A percentile compares a stretch with the other conserved stretches of the same genome.
phyloP scores from a whole-genome alignment of 2,888 invertebrate genomes.

The Urechis unicinctus region DNA sequence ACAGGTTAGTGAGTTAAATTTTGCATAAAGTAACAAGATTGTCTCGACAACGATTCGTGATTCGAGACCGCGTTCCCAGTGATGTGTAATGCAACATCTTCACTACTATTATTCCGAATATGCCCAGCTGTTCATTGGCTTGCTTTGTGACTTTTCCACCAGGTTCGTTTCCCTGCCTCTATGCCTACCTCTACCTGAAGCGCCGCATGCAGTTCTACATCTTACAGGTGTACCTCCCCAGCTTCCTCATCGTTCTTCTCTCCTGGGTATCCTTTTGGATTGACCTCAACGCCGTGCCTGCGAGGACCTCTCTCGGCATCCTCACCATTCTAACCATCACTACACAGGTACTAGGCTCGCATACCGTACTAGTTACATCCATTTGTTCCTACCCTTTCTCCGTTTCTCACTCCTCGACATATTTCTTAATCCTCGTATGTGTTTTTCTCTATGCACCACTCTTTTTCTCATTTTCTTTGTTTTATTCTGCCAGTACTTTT shows the following conservation, averaged over 20 bases:
- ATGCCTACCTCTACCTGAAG: conserved; percentile 19
- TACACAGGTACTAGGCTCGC: conserved; percentile 8
- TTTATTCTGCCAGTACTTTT: no score
- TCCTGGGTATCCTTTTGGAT: conserved; percentile 30
- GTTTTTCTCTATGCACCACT: no score
- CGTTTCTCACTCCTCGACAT: no score
- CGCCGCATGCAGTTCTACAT: conserved; percentile 22
- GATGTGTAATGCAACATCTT: no score
- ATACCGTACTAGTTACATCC: not conserved
- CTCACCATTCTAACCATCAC: conserved; percentile 23
- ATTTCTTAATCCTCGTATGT: no score
- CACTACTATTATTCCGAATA: no score
- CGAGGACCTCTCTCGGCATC: conserved; percentile 24
- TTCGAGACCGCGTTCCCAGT: no score
- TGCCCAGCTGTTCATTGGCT: no score
- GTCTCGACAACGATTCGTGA: no score
- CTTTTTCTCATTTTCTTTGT: no score
- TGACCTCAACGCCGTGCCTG: conserved; percentile 25
- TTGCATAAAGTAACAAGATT: not conserved
- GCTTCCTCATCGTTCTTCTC: conserved; percentile 23
- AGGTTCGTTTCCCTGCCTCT: conserved; percentile 23
- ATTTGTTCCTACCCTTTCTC: no score
- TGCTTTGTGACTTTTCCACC: not conserved
- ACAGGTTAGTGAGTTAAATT: conserved; percentile 1
- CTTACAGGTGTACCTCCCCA: conserved; percentile 24